Percentiles rank a stretch among this genome's conserved stretches.
Conservation (phyloP, 2,888 invertebrate genomes). For the Geophilus truncorum region DNA sequence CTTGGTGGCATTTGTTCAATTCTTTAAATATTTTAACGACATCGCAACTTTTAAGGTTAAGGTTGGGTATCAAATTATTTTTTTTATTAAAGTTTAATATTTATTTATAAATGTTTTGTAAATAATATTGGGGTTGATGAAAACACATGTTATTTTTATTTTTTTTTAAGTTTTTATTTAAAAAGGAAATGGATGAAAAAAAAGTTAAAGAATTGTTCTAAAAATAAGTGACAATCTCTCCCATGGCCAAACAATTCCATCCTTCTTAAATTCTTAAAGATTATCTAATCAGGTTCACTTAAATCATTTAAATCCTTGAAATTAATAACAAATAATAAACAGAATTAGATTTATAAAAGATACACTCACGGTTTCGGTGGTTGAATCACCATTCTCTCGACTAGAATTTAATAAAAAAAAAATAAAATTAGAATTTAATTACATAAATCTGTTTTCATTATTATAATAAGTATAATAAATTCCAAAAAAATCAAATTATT, state of each 20-base stretch:
- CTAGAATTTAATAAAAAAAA: constrained; percentile 54
- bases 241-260: constrained; percentile 1
- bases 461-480: neutral
- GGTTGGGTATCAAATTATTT: too few species aligned
- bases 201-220: neutral
- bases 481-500: neutral
- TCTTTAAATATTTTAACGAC: too few species aligned
- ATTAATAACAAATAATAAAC: neutral
- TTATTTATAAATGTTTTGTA: too few species aligned
- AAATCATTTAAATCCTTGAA: neutral
- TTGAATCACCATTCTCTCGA: constrained; percentile 61
- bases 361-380: constrained; percentile 44
- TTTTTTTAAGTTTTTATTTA: too few species aligned
- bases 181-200: neutral
- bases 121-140: neutral
- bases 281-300: neutral
- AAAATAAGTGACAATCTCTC: constrained; percentile 2
- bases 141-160: neutral
- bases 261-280: neutral
- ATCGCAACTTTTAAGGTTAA: neutral
- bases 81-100: too few species aligned
- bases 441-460: neutral
- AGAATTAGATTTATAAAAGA: neutral
- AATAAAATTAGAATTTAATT: neutral
- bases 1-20: neutral